Conservation (phyloP, 2,797 vertebrate species). For the Dendrocincla tyrannina region DNA sequence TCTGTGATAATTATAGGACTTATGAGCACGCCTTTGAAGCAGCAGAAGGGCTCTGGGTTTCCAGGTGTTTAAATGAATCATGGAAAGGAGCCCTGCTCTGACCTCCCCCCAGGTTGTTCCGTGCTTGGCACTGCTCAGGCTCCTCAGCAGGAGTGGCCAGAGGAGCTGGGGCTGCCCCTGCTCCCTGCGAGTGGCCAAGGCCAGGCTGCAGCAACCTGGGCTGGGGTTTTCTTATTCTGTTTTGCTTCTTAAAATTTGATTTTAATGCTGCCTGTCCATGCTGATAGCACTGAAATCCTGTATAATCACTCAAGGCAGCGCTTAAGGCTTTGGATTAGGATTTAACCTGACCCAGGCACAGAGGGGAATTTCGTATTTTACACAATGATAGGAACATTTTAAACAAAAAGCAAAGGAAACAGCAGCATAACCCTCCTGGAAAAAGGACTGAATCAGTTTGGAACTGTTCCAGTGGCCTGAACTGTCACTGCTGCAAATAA, state of each 20-base stretch:
- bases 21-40: rapidly evolving
- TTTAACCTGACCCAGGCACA: not conserved
- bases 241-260: not conserved
- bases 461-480: not conserved
- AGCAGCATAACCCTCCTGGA: not conserved
- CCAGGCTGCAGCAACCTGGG: not conserved
- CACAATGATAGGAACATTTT: not conserved
- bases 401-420: not conserved
- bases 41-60: not conserved
- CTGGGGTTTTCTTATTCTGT: too few species aligned
- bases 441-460: not conserved
- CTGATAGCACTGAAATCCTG: not conserved
- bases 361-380: not conserved
- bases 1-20: not conserved
- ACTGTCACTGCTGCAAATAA: not conserved
- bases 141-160: not conserved
- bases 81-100: not conserved
- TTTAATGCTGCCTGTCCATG: too few species aligned
- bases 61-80: not conserved
- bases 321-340: not conserved
- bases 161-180: not conserved
- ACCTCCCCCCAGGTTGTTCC: not conserved
- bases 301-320: not conserved
- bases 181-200: not conserved
- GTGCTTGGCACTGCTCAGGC: not conserved